Evolutionary conservation across 2,888 invertebrate species (phyloP).

Genomic region (Catocala fraxini): DNA sequence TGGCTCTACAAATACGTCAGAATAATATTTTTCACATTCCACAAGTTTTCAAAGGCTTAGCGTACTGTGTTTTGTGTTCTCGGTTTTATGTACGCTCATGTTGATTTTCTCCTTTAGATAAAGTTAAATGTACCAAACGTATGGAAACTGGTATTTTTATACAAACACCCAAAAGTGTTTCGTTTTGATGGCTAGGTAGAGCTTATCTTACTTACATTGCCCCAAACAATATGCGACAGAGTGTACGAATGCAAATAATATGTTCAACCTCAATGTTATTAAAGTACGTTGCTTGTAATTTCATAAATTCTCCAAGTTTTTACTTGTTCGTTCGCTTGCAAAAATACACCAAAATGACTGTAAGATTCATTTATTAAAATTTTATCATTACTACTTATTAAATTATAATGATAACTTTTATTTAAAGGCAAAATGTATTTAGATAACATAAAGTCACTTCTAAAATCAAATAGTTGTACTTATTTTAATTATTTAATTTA

Average conservation of each 20-base stretch:
- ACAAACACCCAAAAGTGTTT: slow-evolving; percentile 1
- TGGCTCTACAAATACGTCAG: too few species aligned
- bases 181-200: slow-evolving; percentile 2
- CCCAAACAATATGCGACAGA: slow-evolving; percentile 3
- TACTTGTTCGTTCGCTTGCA: neutral
- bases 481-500: neutral
- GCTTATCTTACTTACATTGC: slow-evolving; percentile 1
- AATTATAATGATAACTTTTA: neutral
- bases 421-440: neutral
- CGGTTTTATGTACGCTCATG: neutral
- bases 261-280: neutral
- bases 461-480: neutral
- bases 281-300: neutral
- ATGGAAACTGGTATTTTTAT: neutral
- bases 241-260: neutral
- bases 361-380: neutral
- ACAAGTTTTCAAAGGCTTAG: neutral
- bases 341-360: neutral
- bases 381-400: too few species aligned
- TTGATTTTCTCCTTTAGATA: slow-evolving; percentile 5
- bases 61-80: neutral
- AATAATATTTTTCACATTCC: slow-evolving; percentile 2
- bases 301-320: neutral
- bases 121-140: slow-evolving; percentile 9
- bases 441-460: too few species aligned